Percentiles rank a stretch among this genome's conserved stretches.
Evolutionary conservation across 2,888 invertebrate genomes (phyloP).

Genomic region (Caenorhabditis drosophilae): DNA sequence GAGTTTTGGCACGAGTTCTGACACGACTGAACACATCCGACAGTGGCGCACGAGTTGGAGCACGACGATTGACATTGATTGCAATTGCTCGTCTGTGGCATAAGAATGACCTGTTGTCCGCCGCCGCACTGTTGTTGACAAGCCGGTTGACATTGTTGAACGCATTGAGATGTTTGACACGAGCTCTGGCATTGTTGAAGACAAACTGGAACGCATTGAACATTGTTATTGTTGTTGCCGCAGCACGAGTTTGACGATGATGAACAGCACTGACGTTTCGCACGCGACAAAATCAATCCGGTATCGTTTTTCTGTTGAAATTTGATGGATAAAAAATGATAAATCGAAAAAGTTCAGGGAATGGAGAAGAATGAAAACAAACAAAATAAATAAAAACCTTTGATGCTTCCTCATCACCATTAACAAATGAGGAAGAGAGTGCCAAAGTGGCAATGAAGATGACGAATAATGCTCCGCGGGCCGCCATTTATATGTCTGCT

Average conservation of each 20-base stretch:
- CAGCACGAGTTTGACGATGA: constrained; percentile 50
- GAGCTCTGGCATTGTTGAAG: constrained; percentile 53
- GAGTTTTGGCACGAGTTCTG: constrained; percentile 35
- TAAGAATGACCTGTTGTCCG: constrained; percentile 29
- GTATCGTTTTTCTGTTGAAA: too few relatives aligned
- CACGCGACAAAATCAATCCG: constrained; percentile 44
- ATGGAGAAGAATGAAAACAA: background rate
- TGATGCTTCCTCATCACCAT: constrained; percentile 32
- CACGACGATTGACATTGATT: constrained; percentile 54
- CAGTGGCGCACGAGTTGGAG: constrained; percentile 42
- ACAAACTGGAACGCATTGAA: constrained; percentile 49
- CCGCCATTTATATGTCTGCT: constrained; percentile 13
- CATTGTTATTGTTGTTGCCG: constrained; percentile 31
- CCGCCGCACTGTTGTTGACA: constrained; percentile 54
- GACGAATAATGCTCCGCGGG: constrained; percentile 27
- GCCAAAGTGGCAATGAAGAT: constrained; percentile 30
- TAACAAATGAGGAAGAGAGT: constrained; percentile 27
- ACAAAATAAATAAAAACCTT: constrained; percentile 14
- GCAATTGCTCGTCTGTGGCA: constrained; percentile 43
- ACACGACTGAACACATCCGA: constrained; percentile 47
- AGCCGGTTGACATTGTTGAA: constrained; percentile 47
- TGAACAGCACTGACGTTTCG: constrained; percentile 57
- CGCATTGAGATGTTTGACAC: constrained; percentile 40
- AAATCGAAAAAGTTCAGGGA: constrained; percentile 1
- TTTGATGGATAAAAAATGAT: constrained; percentile 7